phyloP scores from a whole-genome alignment of 2,797 vertebrate genomes.

The Hylomyscus alleni region DNA sequence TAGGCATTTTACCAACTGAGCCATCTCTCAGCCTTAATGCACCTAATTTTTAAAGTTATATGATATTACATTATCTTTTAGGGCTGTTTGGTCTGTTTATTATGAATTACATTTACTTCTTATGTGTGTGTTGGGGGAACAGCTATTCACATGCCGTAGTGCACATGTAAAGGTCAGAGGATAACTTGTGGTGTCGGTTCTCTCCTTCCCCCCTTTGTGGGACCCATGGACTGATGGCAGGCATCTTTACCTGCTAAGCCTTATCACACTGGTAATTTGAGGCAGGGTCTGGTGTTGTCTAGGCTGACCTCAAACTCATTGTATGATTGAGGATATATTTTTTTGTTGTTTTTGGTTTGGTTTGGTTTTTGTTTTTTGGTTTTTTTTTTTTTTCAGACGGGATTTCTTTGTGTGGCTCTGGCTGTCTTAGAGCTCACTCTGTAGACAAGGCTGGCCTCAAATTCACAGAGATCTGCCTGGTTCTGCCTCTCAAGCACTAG shows the following conservation, averaged over 20 bases:
- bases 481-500: background rate
- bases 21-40: background rate
- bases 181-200: background rate
- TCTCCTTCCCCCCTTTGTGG: background rate
- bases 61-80: background rate
- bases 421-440: background rate
- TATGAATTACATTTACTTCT: background rate
- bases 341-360: background rate
- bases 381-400: background rate
- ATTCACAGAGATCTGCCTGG: background rate
- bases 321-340: background rate
- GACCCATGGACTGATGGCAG: background rate
- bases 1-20: background rate
- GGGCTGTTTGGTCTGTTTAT: background rate
- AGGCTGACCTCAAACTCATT: background rate
- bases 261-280: background rate
- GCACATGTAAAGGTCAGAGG: background rate
- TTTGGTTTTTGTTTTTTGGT: background rate
- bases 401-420: background rate
- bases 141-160: background rate
- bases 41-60: slow-evolving; percentile 45
- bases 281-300: background rate
- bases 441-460: background rate
- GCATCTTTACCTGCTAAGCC: background rate
- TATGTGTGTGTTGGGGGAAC: background rate